Evolutionary conservation across 2,113 vertebrate genomes (phyloP).

Genomic region (Grantiella picta): DNA sequence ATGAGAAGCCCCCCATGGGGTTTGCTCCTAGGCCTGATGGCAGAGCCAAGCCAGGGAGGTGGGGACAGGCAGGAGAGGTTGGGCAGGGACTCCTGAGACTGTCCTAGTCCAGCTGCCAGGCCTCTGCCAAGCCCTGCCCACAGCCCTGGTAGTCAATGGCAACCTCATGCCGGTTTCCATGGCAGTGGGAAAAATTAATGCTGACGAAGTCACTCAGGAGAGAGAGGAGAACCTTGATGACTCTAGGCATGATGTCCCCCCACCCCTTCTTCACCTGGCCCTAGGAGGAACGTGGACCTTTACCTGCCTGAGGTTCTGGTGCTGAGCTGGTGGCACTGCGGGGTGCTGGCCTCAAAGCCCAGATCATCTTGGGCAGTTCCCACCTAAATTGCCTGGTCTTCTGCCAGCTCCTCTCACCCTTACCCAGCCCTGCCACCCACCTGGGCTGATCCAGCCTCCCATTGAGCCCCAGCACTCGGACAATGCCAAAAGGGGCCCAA

Average conservation of each 20-base stretch:
- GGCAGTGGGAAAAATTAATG: conserved; percentile 23
- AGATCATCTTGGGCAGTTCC: background rate
- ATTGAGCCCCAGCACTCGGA: background rate
- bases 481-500: background rate
- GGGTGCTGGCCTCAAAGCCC: background rate
- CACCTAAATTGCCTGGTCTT: background rate
- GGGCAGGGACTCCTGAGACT: background rate
- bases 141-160: conserved; percentile 1
- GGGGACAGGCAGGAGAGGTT: too few species aligned
- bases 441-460: background rate
- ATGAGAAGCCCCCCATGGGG: background rate
- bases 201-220: background rate
- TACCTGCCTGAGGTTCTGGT: background rate
- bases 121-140: background rate
- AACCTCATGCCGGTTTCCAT: conserved; percentile 26
- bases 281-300: accelerated
- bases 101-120: background rate
- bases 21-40: background rate
- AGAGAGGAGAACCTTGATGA: background rate
- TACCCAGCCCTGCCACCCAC: background rate
- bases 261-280: background rate
- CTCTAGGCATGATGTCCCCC: background rate
- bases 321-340: background rate
- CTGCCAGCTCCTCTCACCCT: background rate
- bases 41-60: background rate